These are phyloP conservation scores for Glaucidium brasilianum DNA, from an alignment of 2,113 vertebrate genomes.

Conservation along the genomic window DNA sequence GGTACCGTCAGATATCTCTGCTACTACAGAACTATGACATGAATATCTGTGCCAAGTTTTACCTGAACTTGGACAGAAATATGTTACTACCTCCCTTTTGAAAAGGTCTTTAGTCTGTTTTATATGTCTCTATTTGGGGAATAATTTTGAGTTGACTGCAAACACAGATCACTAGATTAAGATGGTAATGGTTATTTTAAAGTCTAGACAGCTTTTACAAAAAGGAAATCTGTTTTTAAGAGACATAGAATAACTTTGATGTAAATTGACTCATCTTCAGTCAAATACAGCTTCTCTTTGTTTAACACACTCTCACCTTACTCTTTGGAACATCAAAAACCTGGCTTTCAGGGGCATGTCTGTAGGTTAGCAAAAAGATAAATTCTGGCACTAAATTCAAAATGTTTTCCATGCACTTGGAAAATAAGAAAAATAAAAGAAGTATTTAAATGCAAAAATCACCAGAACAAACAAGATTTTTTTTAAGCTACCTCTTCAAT, in stretches of 20 bases:
- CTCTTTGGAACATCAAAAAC: not conserved
- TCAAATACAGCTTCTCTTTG: not conserved
- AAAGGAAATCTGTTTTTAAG: not conserved
- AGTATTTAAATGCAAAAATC: not conserved
- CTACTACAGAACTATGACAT: not conserved
- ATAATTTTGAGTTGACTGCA: not conserved
- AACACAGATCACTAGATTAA: not conserved
- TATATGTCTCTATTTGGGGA: not conserved
- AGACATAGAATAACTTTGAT: not conserved
- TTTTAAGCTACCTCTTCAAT: not conserved
- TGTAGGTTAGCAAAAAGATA: not conserved
- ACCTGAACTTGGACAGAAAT: not conserved
- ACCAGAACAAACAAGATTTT: not conserved
- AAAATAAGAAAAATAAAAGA: not conserved
- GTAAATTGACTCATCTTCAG: not conserved
- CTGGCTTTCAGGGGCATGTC: not conserved
- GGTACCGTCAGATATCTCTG: not conserved
- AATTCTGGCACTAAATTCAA: not conserved
- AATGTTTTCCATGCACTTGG: not conserved
- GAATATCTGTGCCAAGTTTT: not conserved
- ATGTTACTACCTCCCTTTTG: not conserved
- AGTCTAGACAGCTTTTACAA: not conserved
- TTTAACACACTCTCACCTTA: not conserved
- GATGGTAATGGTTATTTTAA: not conserved
- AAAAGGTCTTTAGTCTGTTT: not conserved